These are phyloP conservation scores for Lasiurus borealis DNA, from an alignment of 2,113 vertebrate genomes.

Conservation along the genomic window DNA sequence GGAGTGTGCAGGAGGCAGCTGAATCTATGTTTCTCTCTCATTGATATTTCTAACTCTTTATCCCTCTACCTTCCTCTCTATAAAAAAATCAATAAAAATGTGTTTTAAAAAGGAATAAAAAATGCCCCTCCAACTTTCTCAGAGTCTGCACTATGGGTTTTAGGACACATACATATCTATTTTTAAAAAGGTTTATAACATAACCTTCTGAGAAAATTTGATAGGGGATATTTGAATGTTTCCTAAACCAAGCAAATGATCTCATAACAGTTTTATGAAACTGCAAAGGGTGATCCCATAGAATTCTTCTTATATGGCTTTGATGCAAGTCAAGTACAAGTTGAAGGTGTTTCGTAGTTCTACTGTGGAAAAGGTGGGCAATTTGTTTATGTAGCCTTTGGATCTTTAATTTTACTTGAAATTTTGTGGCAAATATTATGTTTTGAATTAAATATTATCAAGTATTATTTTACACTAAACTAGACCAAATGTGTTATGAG, in stretches of 20 bases:
- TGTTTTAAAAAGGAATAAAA: background rate
- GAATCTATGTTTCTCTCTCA: no score
- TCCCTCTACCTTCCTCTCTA: no score
- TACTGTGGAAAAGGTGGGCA: background rate
- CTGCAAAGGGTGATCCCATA: fast-evolving
- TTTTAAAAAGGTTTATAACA: background rate
- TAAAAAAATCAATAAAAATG: no score
- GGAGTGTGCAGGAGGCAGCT: no score
- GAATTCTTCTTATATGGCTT: background rate
- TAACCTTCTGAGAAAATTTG: fast-evolving
- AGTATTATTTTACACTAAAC: background rate
- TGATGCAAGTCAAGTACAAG: background rate
- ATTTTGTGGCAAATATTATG: background rate
- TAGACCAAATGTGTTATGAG: background rate
- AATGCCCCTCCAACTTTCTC: fast-evolving
- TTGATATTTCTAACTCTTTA: no score
- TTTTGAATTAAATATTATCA: background rate
- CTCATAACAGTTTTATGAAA: background rate
- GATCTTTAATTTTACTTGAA: background rate
- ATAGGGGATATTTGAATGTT: fast-evolving
- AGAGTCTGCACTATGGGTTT: background rate
- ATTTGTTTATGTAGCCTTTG: background rate
- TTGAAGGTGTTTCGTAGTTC: no score
- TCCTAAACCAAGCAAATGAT: background rate
- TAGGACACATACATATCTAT: background rate